These are phyloP conservation scores for Tetragonisca angustula DNA, from an alignment of 2,888 invertebrate species.

Conservation along the genomic window DNA sequence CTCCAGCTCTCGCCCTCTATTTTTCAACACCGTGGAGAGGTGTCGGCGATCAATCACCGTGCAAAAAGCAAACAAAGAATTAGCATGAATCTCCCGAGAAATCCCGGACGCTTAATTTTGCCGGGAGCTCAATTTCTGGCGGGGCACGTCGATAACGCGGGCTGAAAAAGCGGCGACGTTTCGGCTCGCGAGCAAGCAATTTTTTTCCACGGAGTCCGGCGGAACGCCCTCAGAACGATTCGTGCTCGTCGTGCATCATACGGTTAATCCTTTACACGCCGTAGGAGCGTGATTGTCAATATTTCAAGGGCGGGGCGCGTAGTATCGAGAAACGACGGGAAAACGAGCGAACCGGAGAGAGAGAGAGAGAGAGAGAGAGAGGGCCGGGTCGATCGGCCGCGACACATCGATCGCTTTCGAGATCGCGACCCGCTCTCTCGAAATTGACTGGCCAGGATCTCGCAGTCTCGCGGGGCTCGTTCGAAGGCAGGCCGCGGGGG, in stretches of 20 bases:
- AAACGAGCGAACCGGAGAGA: slow-evolving; percentile 31
- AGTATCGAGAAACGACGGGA: slow-evolving; percentile 39
- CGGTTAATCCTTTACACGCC: slow-evolving; percentile 47
- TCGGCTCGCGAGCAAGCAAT: slow-evolving; percentile 19
- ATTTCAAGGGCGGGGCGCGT: slow-evolving; percentile 46
- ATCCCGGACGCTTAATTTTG: slow-evolving; percentile 26
- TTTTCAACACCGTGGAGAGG: neutral
- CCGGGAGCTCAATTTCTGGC: neutral
- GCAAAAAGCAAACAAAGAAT: slow-evolving; percentile 29
- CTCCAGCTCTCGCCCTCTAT: neutral
- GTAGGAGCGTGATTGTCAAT: slow-evolving; percentile 54
- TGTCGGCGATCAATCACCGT: slow-evolving; percentile 21
- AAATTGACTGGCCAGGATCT: slow-evolving; percentile 43
- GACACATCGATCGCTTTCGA: slow-evolving; percentile 45
- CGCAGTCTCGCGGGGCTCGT: slow-evolving; percentile 63
- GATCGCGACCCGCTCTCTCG: slow-evolving; percentile 40
- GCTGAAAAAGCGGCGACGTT: slow-evolving; percentile 12
- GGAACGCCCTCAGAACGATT: slow-evolving; percentile 22
- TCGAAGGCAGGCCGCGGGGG: slow-evolving; percentile 64
- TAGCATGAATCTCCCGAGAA: slow-evolving; percentile 21
- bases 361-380: too few species aligned
- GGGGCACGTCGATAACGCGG: slow-evolving; percentile 8
- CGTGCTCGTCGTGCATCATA: slow-evolving; percentile 31
- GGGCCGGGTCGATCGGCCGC: slow-evolving; percentile 29
- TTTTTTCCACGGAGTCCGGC: slow-evolving; percentile 14